Evolutionary conservation across 2,113 vertebrate genomes (phyloP).

Genomic region (Sylvia atricapilla): DNA sequence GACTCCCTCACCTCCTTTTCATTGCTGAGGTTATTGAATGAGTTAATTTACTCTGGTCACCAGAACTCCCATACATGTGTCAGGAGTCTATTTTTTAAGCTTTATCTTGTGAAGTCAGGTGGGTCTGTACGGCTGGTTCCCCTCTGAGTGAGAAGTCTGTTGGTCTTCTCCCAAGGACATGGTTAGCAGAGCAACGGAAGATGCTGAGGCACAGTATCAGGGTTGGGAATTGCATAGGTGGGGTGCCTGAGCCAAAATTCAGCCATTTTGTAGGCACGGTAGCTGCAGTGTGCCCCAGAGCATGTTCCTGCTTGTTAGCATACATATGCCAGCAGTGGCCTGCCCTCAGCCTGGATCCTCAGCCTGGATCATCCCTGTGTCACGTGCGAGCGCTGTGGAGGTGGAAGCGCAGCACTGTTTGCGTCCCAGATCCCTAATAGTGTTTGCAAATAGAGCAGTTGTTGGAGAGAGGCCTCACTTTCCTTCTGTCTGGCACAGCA

Average conservation of each 20-base stretch:
- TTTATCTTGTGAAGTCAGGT: not conserved
- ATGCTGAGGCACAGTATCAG: not conserved
- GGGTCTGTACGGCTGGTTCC: not conserved
- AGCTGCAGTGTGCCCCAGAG: not conserved
- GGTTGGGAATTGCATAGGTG: not conserved
- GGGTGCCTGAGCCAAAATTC: not conserved
- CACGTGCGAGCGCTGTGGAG: not conserved
- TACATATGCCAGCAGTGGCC: not conserved
- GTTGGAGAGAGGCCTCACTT: not conserved
- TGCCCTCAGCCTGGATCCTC: not conserved
- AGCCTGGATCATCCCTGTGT: not conserved
- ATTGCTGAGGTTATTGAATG: not conserved
- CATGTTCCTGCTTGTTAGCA: not conserved
- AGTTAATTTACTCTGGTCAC: not conserved
- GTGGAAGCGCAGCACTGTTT: not conserved
- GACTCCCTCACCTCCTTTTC: not conserved
- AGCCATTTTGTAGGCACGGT: slow-evolving; percentile 6
- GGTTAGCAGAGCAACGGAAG: not conserved
- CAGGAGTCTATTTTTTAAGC: not conserved
- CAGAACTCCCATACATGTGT: not conserved
- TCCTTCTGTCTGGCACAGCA: not conserved
- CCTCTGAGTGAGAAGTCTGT: not conserved
- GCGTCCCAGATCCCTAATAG: not conserved
- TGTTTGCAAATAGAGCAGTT: not conserved
- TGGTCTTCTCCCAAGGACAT: not conserved